Percentiles rank a stretch among this genome's conserved stretches.
Conservation (phyloP, 2,888 invertebrate genomes). For the Psococerastis gibbosa region DNA sequence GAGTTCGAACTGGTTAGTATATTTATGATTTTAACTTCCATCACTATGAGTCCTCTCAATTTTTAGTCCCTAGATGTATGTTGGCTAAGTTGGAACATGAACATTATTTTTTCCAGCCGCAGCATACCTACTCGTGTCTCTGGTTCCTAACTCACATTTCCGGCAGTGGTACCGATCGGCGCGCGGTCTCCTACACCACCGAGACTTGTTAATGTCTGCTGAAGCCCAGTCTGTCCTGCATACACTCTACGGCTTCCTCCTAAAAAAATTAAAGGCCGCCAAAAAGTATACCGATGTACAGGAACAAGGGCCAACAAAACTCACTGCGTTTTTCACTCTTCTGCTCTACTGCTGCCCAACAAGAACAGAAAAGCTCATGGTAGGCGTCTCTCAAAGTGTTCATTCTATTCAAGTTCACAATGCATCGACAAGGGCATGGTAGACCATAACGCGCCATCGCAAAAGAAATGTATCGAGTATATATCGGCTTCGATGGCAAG, state of each 20-base stretch:
- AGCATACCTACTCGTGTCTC: conserved; percentile 68
- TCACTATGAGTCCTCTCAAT: background rate
- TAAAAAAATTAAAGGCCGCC: conserved; percentile 60
- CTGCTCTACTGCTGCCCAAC: conserved; percentile 83
- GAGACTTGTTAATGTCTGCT: conserved; percentile 26
- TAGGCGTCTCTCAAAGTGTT: no score
- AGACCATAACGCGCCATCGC: no score
- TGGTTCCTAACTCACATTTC: conserved; percentile 82
- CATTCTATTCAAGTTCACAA: no score
- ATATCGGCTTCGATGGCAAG: no score
- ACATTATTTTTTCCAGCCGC: conserved; percentile 39
- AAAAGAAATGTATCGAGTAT: no score
- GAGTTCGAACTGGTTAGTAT: conserved; percentile 57
- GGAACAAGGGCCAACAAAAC: conserved; percentile 74
- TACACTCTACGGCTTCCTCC: conserved; percentile 50
- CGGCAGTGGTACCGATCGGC: conserved; percentile 61
- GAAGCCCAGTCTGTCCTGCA: conserved; percentile 41
- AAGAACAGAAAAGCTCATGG: conserved; percentile 82
- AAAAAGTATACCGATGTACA: conserved; percentile 72
- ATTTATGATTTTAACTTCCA: no score
- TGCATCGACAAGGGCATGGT: no score
- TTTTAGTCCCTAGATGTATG: conserved; percentile 7
- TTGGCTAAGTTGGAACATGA: conserved; percentile 2
- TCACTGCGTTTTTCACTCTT: conserved; percentile 82
- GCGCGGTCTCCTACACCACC: conserved; percentile 31